Conservation (phyloP, 1,140 invertebrate genomes). For the Drosophila malerkotliana region DNA sequence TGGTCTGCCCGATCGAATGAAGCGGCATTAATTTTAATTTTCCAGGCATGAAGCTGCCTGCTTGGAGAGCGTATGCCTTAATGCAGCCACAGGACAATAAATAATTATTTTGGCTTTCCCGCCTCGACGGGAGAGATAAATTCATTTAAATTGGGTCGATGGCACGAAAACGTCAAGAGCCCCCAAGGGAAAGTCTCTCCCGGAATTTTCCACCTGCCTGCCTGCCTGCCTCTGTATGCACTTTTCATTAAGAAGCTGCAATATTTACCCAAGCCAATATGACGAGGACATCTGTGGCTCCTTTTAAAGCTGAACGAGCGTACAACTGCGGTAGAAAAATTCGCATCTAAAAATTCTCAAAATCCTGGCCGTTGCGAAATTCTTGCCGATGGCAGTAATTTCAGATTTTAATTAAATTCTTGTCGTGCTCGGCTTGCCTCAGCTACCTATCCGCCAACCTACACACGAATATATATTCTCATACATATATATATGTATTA, state of each 20-base stretch:
- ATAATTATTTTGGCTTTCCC: slow-evolving; percentile 51
- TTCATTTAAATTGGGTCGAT: slow-evolving; percentile 48
- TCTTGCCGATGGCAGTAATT: slow-evolving; percentile 69
- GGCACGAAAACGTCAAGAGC: slow-evolving; percentile 38
- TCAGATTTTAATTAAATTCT: slow-evolving; percentile 81
- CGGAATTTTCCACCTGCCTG: not conserved
- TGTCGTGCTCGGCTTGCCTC: slow-evolving; percentile 57
- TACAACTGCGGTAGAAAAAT: slow-evolving; percentile 2
- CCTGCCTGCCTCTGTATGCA: not conserved
- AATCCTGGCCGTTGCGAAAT: slow-evolving; percentile 45
- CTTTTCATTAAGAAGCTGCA: slow-evolving; percentile 27
- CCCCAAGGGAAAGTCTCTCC: not conserved
- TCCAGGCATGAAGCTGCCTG: slow-evolving; percentile 8
- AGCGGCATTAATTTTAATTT: slow-evolving; percentile 58
- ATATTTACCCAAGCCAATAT: slow-evolving; percentile 23
- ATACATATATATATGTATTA: not conserved
- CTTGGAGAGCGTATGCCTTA: slow-evolving; percentile 9
- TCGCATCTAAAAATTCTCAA: slow-evolving; percentile 60
- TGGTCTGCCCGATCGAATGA: slow-evolving; percentile 24
- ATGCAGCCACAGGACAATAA: slow-evolving; percentile 40
- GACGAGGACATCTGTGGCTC: slow-evolving; percentile 21
- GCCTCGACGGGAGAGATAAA: slow-evolving; percentile 23
- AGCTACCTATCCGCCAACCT: slow-evolving; percentile 10
- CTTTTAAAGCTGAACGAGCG: slow-evolving; percentile 36
- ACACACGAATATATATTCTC: not conserved